Conservation (phyloP, 2,113 vertebrate species). For the Rhizomys pruinosus region DNA sequence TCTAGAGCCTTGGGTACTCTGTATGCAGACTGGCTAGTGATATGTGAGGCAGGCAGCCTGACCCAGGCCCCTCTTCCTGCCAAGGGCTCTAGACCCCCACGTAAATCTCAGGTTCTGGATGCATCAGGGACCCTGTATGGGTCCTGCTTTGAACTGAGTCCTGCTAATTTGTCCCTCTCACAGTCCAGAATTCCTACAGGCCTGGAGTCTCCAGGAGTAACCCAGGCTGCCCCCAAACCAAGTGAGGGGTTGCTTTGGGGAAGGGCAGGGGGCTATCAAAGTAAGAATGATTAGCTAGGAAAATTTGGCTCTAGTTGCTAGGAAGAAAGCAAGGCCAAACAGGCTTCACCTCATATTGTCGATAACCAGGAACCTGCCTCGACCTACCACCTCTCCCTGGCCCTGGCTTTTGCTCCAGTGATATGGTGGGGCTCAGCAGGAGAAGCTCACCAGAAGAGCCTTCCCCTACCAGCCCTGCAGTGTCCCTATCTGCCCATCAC, state of each 20-base stretch:
- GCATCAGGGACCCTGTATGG: background rate
- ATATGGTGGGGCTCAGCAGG: background rate
- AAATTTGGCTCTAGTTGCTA: background rate
- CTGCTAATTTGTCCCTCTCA: background rate
- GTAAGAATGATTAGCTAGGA: background rate
- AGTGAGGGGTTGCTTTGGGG: background rate
- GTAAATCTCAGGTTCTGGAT: background rate
- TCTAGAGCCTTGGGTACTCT: background rate
- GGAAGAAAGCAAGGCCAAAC: background rate
- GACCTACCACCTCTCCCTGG: background rate
- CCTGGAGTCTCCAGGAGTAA: background rate
- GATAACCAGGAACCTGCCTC: background rate
- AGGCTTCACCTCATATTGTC: background rate
- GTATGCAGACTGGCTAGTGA: background rate
- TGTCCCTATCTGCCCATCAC: slow-evolving; percentile 39
- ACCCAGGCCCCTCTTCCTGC: background rate
- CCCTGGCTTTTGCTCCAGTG: background rate
- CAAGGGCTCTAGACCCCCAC: background rate
- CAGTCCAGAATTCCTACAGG: background rate
- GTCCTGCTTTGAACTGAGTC: background rate
- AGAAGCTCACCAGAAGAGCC: background rate
- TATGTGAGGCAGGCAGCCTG: background rate
- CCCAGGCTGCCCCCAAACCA: background rate
- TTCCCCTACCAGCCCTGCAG: background rate
- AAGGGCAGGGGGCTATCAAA: too few species aligned